Conservation (phyloP, 2,797 vertebrate genomes). For the Takifugu ocellatus region DNA sequence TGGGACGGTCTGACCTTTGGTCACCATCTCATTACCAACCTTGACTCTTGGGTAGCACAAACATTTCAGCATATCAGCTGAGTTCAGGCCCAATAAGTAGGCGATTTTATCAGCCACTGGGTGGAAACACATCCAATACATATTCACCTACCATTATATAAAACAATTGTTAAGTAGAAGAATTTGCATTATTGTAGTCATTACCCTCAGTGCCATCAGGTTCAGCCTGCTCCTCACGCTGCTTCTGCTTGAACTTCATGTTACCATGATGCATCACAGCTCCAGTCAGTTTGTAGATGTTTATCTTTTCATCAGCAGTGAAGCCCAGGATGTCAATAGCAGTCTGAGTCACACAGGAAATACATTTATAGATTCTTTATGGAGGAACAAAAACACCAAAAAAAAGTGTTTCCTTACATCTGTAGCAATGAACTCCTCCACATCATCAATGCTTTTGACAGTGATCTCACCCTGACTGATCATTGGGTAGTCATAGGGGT, state of each 20-base stretch:
- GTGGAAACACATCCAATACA: too few species aligned
- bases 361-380: too few species aligned
- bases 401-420: constrained; percentile 73
- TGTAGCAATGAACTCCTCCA: constrained; percentile 85
- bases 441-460: constrained; percentile 80
- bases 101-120: constrained; percentile 84
- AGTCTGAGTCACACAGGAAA: constrained; percentile 49
- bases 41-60: constrained; percentile 83
- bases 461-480: constrained; percentile 85
- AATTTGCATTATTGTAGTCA: neutral
- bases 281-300: constrained; percentile 83
- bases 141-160: too few species aligned
- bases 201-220: constrained; percentile 85
- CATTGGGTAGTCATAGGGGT: constrained; percentile 84
- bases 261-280: constrained; percentile 60
- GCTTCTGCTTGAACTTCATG: constrained; percentile 88
- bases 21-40: constrained; percentile 81
- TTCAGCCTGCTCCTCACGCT: constrained; percentile 83
- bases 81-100: constrained; percentile 85
- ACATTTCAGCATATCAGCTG: constrained; percentile 82
- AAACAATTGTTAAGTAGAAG: neutral
- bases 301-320: constrained; percentile 71
- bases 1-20: constrained; percentile 84
- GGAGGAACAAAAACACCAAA: neutral
- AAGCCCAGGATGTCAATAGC: constrained; percentile 84